Conservation (phyloP, 2,888 invertebrate species). For the Autographa gamma region DNA sequence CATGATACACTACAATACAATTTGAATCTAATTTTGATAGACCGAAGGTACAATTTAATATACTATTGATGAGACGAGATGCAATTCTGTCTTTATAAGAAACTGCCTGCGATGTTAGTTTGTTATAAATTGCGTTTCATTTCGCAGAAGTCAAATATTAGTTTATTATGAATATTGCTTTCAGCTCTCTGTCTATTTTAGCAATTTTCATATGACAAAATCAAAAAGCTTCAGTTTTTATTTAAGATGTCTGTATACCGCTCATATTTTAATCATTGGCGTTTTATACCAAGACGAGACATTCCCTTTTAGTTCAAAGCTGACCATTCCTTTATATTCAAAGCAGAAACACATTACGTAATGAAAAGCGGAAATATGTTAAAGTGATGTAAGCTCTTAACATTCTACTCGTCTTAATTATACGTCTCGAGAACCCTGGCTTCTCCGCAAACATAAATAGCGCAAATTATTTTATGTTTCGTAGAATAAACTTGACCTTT, state of each 20-base stretch:
- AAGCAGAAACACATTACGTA: neutral
- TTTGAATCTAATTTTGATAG: conserved; percentile 19
- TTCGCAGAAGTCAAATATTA: neutral
- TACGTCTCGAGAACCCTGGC: neutral
- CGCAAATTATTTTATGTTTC: neutral
- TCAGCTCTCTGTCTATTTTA: too few relatives aligned
- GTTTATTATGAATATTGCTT: too few relatives aligned
- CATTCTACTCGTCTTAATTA: neutral
- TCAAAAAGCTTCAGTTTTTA: too few relatives aligned
- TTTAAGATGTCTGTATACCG: too few relatives aligned
- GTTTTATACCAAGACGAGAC: too few relatives aligned
- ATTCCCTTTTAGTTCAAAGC: neutral
- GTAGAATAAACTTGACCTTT: neutral
- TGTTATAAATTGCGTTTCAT: neutral
- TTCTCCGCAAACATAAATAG: neutral
- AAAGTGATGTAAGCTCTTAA: neutral
- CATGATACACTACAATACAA: neutral
- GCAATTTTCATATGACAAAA: too few relatives aligned
- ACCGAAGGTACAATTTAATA: conserved; percentile 19
- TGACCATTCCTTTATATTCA: neutral
- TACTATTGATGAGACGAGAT: neutral
- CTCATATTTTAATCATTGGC: too few relatives aligned
- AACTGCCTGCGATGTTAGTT: neutral
- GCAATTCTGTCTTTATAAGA: neutral
- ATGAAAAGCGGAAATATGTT: neutral